A percentile compares a stretch with the other conserved stretches of the same genome.
phyloP scores from a whole-genome alignment of 2,113 vertebrate genomes.

The Addax nasomaculatus region DNA sequence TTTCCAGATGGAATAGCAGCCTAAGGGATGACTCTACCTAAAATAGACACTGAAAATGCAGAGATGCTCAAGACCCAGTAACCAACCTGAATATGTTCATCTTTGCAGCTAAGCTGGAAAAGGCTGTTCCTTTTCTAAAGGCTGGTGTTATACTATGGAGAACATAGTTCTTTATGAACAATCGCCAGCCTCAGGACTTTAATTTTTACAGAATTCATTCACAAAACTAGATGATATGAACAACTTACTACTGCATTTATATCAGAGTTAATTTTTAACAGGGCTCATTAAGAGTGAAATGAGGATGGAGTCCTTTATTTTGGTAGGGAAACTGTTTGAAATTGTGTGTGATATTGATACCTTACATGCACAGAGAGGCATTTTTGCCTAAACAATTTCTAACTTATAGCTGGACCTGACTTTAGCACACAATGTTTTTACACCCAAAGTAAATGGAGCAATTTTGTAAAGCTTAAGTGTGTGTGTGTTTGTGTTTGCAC shows the following conservation, averaged over 20 bases:
- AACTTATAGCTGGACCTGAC: not conserved
- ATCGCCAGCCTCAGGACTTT: not conserved
- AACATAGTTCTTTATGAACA: not conserved
- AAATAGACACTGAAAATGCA: constrained; percentile 45
- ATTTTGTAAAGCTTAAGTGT: constrained; percentile 25
- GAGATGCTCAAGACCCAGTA: constrained; percentile 5
- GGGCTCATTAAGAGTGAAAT: not conserved
- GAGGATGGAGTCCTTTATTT: not conserved
- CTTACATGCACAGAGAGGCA: not conserved
- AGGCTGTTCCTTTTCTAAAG: not conserved
- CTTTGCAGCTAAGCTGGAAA: not conserved
- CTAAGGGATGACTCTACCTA: constrained; percentile 7
- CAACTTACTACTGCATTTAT: not conserved
- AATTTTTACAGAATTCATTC: not conserved
- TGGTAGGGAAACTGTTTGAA: not conserved
- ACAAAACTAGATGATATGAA: not conserved
- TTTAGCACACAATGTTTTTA: not conserved
- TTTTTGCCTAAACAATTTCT: not conserved
- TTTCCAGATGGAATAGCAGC: constrained; percentile 60
- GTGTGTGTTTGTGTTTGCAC: not conserved
- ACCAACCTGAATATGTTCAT: not conserved
- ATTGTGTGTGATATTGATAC: not conserved
- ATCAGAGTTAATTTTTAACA: not conserved
- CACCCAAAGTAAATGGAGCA: not conserved
- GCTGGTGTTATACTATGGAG: not conserved